phyloP scores from a whole-genome alignment of 2,113 vertebrate genomes.

The Podarcis cretensis region DNA sequence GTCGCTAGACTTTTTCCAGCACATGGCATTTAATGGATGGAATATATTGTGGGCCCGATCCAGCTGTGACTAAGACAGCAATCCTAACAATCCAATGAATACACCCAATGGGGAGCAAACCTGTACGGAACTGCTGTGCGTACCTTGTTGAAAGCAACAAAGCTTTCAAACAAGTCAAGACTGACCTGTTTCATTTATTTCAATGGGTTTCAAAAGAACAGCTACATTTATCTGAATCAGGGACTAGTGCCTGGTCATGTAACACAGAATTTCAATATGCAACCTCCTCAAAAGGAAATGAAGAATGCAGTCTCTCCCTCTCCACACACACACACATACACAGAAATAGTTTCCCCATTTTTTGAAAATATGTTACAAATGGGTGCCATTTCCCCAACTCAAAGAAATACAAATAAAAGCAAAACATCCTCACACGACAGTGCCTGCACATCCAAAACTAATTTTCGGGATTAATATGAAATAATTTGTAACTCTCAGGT shows the following conservation, averaged over 20 bases:
- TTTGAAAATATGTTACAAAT: not conserved
- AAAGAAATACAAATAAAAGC: not conserved
- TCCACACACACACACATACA: not conserved
- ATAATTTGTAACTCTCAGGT: not conserved
- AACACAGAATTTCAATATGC: not conserved
- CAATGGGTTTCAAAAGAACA: not conserved
- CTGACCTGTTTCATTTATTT: not conserved
- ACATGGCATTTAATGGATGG: not conserved
- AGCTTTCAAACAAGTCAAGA: not conserved
- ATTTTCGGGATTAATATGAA: not conserved
- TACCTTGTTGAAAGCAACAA: not conserved
- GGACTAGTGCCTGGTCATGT: not conserved
- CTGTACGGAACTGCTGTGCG: not conserved
- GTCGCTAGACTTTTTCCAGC: slow-evolving; percentile 15
- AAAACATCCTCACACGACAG: not conserved
- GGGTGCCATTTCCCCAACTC: not conserved
- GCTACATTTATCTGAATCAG: not conserved
- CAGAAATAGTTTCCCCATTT: not conserved
- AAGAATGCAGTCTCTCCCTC: not conserved
- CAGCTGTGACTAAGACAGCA: not conserved
- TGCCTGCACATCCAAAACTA: not conserved
- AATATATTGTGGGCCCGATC: slow-evolving; percentile 37
- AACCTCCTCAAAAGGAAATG: not conserved
- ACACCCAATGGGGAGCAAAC: not conserved
- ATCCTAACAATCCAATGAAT: not conserved